phyloP scores from a whole-genome alignment of 30 jellyfish, hydroid and myxozoan genomes.

The Aurelia aurita region DNA sequence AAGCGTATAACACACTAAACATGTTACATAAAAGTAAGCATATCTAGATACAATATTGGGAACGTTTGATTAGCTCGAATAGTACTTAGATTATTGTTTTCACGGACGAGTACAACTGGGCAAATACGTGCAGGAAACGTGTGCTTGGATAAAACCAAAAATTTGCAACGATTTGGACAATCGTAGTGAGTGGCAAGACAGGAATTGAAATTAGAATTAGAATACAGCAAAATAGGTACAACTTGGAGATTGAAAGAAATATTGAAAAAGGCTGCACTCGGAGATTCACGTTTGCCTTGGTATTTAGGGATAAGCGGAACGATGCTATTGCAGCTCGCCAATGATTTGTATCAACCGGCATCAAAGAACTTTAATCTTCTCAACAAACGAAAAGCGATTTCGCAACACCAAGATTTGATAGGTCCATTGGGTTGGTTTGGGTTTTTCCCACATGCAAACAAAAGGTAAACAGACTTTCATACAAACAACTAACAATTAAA shows the following conservation, averaged over 20 bases:
- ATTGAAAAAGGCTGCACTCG: conserved; percentile 33
- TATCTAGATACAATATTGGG: conserved; percentile 37
- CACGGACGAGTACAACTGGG: conserved; percentile 29
- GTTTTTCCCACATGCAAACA: no score
- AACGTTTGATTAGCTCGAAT: conserved; percentile 45
- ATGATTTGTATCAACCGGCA: no score
- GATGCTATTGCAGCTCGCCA: no score
- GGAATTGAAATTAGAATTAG: conserved; percentile 43
- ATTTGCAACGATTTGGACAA: conserved; percentile 44
- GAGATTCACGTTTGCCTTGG: conserved; percentile 18
- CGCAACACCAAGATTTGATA: no score
- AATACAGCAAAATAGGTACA: conserved; percentile 34
- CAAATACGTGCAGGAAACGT: conserved; percentile 56
- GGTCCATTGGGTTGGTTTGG: no score
- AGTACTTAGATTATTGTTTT: conserved; percentile 39
- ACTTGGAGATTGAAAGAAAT: conserved; percentile 31
- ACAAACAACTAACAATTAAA: no score
- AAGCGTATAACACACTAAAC: conserved; percentile 50
- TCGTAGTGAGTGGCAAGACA: conserved; percentile 25
- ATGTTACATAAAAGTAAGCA: conserved; percentile 37
- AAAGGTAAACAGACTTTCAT: no score
- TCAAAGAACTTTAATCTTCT: no score
- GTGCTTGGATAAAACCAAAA: conserved; percentile 54
- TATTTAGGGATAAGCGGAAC: conserved; percentile 26
- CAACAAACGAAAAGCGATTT: no score